phyloP scores from a whole-genome alignment of 1,140 invertebrate genomes.

The Brachionus rubens region DNA sequence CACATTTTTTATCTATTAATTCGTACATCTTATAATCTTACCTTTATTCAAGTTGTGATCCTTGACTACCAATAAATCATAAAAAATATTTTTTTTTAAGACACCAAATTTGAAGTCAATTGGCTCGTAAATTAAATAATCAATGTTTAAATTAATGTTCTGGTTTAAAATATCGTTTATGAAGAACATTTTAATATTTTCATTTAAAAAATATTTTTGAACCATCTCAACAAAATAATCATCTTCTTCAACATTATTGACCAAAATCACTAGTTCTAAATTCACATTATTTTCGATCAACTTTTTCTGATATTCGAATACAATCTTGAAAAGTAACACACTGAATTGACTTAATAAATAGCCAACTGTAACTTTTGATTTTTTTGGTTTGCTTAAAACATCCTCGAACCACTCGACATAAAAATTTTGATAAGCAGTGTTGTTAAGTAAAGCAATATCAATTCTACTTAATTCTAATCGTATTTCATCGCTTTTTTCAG shows the following conservation, averaged over 20 bases:
- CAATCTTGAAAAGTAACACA: conserved; percentile 3
- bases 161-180: neutral
- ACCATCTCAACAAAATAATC: neutral
- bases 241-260: neutral
- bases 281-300: neutral
- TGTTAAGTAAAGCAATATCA: neutral
- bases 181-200: neutral
- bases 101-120: conserved; percentile 19
- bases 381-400: neutral
- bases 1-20: too few relatives aligned
- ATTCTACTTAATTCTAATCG: neutral
- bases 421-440: conserved; percentile 30
- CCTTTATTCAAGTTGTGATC: neutral
- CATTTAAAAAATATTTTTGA: neutral
- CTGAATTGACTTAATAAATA: conserved; percentile 7
- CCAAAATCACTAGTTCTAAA: neutral
- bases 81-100: neutral
- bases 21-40: too few relatives aligned
- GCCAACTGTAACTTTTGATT: neutral
- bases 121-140: conserved; percentile 22
- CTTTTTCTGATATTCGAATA: neutral
- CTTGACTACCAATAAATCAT: neutral
- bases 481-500: neutral
- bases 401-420: conserved; percentile 23
- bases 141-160: neutral